Percentiles rank a stretch among this genome's conserved stretches.
Conservation (phyloP, 2,888 invertebrate species). For the Platynereis dumerilii region DNA sequence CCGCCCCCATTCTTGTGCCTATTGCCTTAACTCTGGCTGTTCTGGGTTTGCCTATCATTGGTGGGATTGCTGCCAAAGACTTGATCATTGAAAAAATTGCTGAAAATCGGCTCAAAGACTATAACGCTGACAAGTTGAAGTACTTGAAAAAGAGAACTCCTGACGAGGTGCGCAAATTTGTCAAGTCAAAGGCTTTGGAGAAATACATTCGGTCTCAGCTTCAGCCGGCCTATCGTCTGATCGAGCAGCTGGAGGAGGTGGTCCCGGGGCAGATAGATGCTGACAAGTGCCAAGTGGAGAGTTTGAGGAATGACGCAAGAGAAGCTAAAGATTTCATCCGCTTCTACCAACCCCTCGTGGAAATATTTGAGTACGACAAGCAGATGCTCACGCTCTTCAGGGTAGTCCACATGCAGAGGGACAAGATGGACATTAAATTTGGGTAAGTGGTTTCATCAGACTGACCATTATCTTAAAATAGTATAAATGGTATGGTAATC, state of each 20-base stretch:
- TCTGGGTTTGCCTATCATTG: conserved; percentile 42
- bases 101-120: conserved; percentile 35
- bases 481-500: background rate
- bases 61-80: conserved; percentile 37
- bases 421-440: conserved; percentile 25
- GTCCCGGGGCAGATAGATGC: conserved; percentile 34
- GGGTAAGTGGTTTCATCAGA: background rate
- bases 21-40: conserved; percentile 41
- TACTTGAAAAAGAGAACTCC: conserved; percentile 35
- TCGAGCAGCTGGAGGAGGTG: conserved; percentile 28
- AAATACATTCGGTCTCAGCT: conserved; percentile 27
- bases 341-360: conserved; percentile 39
- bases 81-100: conserved; percentile 33
- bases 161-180: conserved; percentile 36
- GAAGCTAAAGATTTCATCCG: conserved; percentile 26
- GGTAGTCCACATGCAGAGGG: conserved; percentile 24
- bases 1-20: conserved; percentile 39
- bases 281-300: conserved; percentile 26
- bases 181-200: conserved; percentile 28
- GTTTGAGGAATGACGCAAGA: conserved; percentile 28
- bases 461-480: background rate
- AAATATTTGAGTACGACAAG: conserved; percentile 34
- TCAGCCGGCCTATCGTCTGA: conserved; percentile 24
- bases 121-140: conserved; percentile 28
- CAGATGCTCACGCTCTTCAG: conserved; percentile 22